A percentile compares a stretch with the other conserved stretches of the same genome.
These are phyloP conservation scores for Semaprochilodus insignis DNA, from an alignment of 2,797 vertebrate genomes.

Conservation along the genomic window DNA sequence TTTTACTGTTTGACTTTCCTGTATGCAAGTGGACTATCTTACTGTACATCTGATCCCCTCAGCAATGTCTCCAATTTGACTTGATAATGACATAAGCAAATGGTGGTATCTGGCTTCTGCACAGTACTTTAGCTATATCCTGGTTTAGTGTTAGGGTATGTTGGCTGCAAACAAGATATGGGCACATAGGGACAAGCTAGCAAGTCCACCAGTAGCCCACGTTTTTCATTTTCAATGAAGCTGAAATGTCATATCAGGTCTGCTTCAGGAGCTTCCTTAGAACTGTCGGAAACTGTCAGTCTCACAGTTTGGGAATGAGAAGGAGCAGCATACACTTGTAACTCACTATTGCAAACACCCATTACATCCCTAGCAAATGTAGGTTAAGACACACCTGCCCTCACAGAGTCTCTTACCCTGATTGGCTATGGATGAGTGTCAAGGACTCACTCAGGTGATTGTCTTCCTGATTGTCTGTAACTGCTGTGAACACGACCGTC, in stretches of 20 bases:
- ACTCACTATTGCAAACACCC: slow-evolving; percentile 23
- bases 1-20: too few species aligned
- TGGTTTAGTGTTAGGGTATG: too few species aligned
- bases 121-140: too few species aligned
- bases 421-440: slow-evolving; percentile 20
- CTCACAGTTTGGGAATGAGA: background rate
- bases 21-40: too few species aligned
- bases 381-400: slow-evolving; percentile 43
- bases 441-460: slow-evolving; percentile 28
- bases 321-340: background rate
- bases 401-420: slow-evolving; percentile 8
- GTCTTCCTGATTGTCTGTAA: slow-evolving; percentile 12
- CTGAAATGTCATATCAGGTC: background rate
- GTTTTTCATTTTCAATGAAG: background rate
- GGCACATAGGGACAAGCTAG: background rate
- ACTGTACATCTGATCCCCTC: too few species aligned
- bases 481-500: background rate
- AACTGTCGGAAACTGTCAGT: background rate
- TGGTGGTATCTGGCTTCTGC: too few species aligned
- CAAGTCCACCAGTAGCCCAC: background rate
- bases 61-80: too few species aligned
- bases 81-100: too few species aligned
- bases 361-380: slow-evolving; percentile 39
- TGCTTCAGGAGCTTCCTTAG: too few species aligned
- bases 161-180: background rate